Evolutionary conservation across 2,113 vertebrate genomes (phyloP).

Genomic region (Acanthochromis polyacanthus): DNA sequence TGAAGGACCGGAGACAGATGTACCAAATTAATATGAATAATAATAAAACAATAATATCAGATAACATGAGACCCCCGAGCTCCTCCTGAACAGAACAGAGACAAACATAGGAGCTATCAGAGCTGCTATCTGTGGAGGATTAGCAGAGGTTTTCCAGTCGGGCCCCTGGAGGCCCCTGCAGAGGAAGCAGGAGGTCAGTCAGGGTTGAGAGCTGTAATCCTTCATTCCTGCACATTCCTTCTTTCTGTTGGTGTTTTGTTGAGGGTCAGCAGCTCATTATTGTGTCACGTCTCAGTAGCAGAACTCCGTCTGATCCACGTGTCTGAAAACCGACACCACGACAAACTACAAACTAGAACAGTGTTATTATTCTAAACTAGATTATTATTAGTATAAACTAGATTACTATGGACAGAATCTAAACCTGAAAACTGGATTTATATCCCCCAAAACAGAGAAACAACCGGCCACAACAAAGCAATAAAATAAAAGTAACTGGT

Average conservation of each 20-base stretch:
- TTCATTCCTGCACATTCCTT: conserved; percentile 56
- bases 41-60: too few species aligned
- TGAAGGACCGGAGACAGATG: conserved; percentile 54
- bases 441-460: too few species aligned
- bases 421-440: too few species aligned
- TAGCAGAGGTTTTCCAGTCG: not conserved
- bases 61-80: too few species aligned
- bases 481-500: too few species aligned
- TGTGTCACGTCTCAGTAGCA: conserved; percentile 40
- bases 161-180: conserved; percentile 16
- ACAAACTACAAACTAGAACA: too few species aligned
- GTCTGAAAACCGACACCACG: not conserved
- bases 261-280: conserved; percentile 39
- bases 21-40: too few species aligned
- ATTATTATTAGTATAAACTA: too few species aligned
- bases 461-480: not conserved
- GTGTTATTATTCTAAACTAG: too few species aligned
- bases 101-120: too few species aligned
- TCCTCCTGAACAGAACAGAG: too few species aligned
- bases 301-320: conserved; percentile 15
- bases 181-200: conserved; percentile 31
- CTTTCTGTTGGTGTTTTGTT: conserved; percentile 38
- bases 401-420: too few species aligned
- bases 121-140: not conserved
- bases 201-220: conserved; percentile 61